These are phyloP conservation scores for Montifringilla adamsi DNA, from an alignment of 2,113 vertebrate genomes.

Conservation along the genomic window DNA sequence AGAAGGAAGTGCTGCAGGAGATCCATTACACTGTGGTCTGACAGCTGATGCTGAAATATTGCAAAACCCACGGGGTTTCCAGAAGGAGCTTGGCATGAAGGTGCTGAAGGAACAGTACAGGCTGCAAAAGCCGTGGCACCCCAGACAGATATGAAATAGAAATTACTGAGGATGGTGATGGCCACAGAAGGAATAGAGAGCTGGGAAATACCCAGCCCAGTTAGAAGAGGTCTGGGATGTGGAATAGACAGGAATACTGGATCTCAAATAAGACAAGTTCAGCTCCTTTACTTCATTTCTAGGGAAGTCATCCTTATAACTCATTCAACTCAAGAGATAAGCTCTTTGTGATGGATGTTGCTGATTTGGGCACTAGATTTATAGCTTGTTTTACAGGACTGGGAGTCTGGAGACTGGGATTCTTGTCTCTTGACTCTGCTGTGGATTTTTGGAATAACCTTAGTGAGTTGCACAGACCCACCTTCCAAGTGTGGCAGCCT, in stretches of 20 bases:
- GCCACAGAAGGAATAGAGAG: background rate
- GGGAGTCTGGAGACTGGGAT: background rate
- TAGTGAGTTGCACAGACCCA: background rate
- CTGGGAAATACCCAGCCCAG: background rate
- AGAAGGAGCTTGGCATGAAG: background rate
- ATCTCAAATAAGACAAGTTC: background rate
- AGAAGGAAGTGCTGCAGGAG: background rate
- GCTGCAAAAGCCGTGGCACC: background rate
- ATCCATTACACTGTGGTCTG: background rate
- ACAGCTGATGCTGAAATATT: background rate
- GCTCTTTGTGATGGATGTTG: background rate
- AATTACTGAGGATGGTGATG: background rate
- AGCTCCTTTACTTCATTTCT: background rate
- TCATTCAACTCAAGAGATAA: background rate
- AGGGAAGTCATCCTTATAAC: background rate
- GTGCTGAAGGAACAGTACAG: background rate
- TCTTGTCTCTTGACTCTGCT: background rate
- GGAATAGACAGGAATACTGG: background rate
- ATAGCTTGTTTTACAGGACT: background rate
- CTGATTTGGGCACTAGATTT: background rate
- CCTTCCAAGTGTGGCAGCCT: background rate
- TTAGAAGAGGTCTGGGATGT: background rate
- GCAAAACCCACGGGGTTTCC: background rate
- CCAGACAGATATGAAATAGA: background rate
- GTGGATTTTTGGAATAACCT: background rate